Evolutionary conservation across 2,888 invertebrate species (phyloP).

Genomic region (Dendrolimus houi): DNA sequence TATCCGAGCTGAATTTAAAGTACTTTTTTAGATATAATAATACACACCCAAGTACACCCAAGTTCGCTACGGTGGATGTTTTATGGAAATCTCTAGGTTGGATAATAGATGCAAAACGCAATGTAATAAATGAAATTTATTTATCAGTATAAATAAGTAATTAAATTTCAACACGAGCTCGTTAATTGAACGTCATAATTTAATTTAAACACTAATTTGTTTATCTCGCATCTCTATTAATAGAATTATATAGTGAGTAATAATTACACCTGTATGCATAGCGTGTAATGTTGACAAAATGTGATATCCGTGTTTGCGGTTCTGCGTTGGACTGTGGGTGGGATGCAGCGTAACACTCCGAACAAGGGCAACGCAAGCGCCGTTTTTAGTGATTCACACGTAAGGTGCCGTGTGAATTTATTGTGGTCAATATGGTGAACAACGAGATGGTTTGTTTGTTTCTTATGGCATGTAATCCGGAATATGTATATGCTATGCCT

Average conservation of each 20-base stretch:
- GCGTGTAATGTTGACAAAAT: not conserved
- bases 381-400: constrained; percentile 17
- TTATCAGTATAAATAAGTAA: not conserved
- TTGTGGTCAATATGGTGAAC: not conserved
- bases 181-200: not conserved
- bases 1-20: too few species aligned
- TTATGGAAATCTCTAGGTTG: too few species aligned
- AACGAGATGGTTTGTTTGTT: too few species aligned
- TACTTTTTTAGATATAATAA: too few species aligned
- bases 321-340: constrained; percentile 11
- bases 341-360: constrained; percentile 13
- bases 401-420: constrained; percentile 3
- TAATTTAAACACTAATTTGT: not conserved
- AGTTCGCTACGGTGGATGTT: too few species aligned
- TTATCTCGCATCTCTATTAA: not conserved
- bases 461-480: too few species aligned
- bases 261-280: not conserved
- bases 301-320: constrained; percentile 5
- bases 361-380: constrained; percentile 18
- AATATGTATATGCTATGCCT: too few species aligned
- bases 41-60: too few species aligned
- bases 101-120: too few species aligned
- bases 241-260: not conserved
- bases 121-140: too few species aligned
- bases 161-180: not conserved